Percentiles rank a stretch among this genome's conserved stretches.
phyloP scores from a whole-genome alignment of 2,888 invertebrate genomes.

The Arrhopalites spinosus region DNA sequence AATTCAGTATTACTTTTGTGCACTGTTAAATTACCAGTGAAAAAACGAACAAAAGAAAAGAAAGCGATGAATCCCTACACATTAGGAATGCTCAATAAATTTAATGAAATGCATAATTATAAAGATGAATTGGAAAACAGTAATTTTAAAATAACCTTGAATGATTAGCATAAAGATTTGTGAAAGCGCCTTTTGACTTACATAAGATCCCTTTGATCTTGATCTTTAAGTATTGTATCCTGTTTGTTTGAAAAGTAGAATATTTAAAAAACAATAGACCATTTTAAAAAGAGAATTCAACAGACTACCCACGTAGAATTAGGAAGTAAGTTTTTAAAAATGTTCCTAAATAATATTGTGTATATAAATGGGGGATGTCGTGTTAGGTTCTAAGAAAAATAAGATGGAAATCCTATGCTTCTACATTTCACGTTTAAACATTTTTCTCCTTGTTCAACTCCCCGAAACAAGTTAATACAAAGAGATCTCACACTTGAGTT shows the following conservation, averaged over 20 bases:
- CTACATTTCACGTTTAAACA: background rate
- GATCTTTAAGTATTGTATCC: conserved; percentile 6
- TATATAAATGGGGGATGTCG: no score
- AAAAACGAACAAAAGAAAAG: no score
- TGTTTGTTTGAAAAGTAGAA: no score
- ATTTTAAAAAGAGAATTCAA: background rate
- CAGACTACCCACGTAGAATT: no score
- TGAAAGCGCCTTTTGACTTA: background rate
- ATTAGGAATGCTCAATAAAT: no score
- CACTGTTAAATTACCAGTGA: no score
- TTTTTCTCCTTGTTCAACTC: background rate
- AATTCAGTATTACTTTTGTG: no score
- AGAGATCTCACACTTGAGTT: conserved; percentile 1
- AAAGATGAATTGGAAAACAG: no score
- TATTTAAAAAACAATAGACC: background rate
- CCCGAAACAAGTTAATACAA: background rate
- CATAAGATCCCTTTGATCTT: conserved; percentile 8
- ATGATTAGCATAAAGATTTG: background rate
- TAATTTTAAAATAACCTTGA: background rate
- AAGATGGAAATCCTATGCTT: background rate
- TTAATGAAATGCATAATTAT: no score
- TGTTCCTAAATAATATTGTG: no score
- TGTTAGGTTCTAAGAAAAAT: background rate
- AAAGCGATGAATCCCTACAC: no score
- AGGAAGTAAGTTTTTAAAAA: no score